Base-by-base conservation (phyloP, 2,113 vertebrate species). In the Junco hyemalis region DNA sequence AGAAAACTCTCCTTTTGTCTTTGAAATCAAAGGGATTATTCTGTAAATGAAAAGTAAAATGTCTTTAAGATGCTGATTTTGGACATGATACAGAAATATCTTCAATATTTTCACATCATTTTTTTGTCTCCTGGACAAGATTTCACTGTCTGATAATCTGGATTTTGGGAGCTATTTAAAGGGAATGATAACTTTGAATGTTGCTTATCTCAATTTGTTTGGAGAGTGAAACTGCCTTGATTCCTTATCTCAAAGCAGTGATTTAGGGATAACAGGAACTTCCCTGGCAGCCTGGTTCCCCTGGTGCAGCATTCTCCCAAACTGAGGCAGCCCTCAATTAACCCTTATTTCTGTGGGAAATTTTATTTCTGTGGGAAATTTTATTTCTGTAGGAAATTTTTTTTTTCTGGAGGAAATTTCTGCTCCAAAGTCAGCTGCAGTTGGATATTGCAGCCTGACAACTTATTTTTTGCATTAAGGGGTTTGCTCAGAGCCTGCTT, bases 71-170 rank as follows among this genome's bases (percentile, higher is more conserved):
- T 40, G 36, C 40, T 72, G 83, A 57, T 86, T 92, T 72, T 76
- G 36, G 68, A 48, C 70, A 48, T 33, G 19, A 6, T 15, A 6
- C 0, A 0, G 66, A 72, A 90, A 51, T 48, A 80, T n/a, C 51
- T 50, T 56, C 26, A 31, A 20, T 79, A 31, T 87, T 47, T 92
- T 73, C 1, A 0, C 31, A 8, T 31, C 1, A 1, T 65, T 31
- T 81, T 85, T 83, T 72, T 65, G 29, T 94, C 35, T 63, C 20
- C 36, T 48, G 70, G n/a, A 89, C 65, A 44, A 91, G 87, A 68
- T 53, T 11, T 11, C 17, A 16, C 14, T 48, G n/a, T 12, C 72
- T 94, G 77, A 77, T 81, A 51, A 81, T 12, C 44, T 31, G 29
- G 44, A 2, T 60, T 51, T 74, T 33, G 81, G 69, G 69, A 86